Percentiles rank a stretch among this genome's conserved stretches.
phyloP scores from a whole-genome alignment of 2,113 vertebrate genomes.

The Mellivora capensis region DNA sequence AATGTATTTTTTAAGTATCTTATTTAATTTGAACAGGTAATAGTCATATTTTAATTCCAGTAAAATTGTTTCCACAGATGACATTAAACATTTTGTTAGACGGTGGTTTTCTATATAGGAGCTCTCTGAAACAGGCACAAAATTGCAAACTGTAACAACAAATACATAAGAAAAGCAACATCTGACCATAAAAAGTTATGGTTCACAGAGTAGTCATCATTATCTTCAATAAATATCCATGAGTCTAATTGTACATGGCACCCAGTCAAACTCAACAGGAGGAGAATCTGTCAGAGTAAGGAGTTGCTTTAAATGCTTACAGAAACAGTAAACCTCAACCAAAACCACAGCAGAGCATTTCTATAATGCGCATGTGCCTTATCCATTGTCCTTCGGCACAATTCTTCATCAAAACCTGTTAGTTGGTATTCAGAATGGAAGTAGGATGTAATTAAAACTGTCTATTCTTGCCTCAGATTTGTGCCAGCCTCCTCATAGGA shows the following conservation, averaged over 20 bases:
- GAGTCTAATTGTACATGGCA: constrained; percentile 6
- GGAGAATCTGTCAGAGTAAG: constrained; percentile 21
- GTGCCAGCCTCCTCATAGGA: neutral
- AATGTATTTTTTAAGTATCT: constrained; percentile 28
- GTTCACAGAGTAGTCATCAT: constrained; percentile 17
- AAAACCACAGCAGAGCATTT: neutral
- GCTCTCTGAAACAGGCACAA: neutral
- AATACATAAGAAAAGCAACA: neutral
- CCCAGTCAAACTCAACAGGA: constrained; percentile 27
- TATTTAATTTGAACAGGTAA: constrained; percentile 32
- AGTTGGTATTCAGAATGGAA: constrained; percentile 50
- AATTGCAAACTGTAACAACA: neutral
- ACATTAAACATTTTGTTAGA: constrained; percentile 26
- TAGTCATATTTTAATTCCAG: constrained; percentile 15
- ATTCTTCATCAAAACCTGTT: constrained; percentile 15
- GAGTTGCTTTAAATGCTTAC: constrained; percentile 13
- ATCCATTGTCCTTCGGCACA: neutral
- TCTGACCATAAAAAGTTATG: neutral
- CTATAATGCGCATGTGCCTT: neutral
- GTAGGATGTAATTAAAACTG: neutral
- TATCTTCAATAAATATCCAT: neutral
- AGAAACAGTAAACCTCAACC: neutral
- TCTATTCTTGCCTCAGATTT: neutral
- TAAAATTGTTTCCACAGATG: constrained; percentile 1
- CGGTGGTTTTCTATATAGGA: neutral